Percentiles rank a stretch among this genome's conserved stretches.
These are phyloP conservation scores for Octonoba sinensis DNA, from an alignment of 2,888 invertebrate genomes.

Conservation along the genomic window DNA sequence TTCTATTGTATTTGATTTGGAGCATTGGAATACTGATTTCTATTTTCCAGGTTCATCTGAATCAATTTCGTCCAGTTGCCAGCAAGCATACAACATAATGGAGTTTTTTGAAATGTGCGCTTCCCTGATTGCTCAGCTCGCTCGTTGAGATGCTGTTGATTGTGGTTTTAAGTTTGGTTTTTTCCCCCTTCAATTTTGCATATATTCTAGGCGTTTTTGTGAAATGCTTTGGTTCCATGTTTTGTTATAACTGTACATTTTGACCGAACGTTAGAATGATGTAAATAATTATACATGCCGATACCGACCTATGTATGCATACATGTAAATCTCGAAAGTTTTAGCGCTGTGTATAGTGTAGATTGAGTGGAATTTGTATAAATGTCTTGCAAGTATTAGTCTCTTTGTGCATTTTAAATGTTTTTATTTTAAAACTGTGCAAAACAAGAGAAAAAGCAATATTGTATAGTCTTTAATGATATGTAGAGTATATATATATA, in stretches of 20 bases:
- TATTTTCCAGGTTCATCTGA: constrained; percentile 63
- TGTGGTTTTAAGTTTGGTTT: too few relatives aligned
- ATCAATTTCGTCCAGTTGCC: constrained; percentile 62
- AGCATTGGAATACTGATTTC: neutral
- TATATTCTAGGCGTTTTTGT: neutral
- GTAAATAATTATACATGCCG: constrained; percentile 40
- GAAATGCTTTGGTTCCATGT: constrained; percentile 7
- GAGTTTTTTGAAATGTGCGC: constrained; percentile 99
- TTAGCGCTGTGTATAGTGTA: neutral
- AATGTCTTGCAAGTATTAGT: neutral
- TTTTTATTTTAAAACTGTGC: too few relatives aligned
- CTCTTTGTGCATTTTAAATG: too few relatives aligned
- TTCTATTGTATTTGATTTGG: too few relatives aligned
- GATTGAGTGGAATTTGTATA: neutral
- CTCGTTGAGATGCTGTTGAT: constrained; percentile 75
- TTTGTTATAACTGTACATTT: constrained; percentile 51
- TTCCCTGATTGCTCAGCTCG: constrained; percentile 95
- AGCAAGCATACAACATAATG: constrained; percentile 90
- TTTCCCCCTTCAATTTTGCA: too few relatives aligned
- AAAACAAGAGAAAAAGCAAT: constrained; percentile 6
- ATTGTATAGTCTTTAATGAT: constrained; percentile 18
- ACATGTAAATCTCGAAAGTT: constrained; percentile 2
- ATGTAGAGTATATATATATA: constrained; percentile 7
- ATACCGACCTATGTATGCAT: neutral
- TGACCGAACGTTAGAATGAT: constrained; percentile 20